These are phyloP conservation scores for Nephrotoma flavescens DNA, from an alignment of 2,888 invertebrate species.

Conservation along the genomic window DNA sequence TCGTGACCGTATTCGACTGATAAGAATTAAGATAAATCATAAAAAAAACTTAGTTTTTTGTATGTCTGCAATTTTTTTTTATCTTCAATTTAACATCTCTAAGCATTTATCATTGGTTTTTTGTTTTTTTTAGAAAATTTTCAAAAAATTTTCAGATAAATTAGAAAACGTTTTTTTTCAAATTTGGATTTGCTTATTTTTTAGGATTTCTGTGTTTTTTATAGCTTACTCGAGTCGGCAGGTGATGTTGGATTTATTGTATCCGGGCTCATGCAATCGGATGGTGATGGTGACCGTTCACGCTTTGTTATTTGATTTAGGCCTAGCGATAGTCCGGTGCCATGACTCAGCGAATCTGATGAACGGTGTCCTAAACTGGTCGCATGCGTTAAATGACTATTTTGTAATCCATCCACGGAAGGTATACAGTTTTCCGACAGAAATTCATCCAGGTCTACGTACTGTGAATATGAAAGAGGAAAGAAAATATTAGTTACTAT, in stretches of 20 bases:
- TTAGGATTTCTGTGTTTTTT: not conserved
- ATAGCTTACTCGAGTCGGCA: conserved; percentile 72
- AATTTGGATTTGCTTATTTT: not conserved
- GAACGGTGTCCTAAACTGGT: conserved; percentile 32
- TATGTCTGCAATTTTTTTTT: conserved; percentile 12
- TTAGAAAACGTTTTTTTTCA: not conserved
- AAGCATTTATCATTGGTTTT: conserved; percentile 29
- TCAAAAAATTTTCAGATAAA: conserved; percentile 7
- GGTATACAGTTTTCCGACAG: conserved; percentile 90
- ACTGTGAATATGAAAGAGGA: conserved; percentile 37
- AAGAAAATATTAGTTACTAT: not conserved
- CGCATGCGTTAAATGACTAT: conserved; percentile 37
- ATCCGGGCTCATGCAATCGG: conserved; percentile 79
- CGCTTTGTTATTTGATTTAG: conserved; percentile 60
- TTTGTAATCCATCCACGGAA: conserved; percentile 45
- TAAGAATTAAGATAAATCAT: conserved; percentile 9
- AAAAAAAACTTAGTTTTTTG: conserved; percentile 12
- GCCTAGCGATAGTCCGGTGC: conserved; percentile 41
- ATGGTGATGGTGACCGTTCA: conserved; percentile 74
- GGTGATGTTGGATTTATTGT: conserved; percentile 81
- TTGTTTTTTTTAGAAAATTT: conserved; percentile 30
- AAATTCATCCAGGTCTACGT: conserved; percentile 95
- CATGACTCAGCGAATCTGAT: conserved; percentile 34
- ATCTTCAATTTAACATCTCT: conserved; percentile 12
- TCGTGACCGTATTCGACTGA: not conserved